These are phyloP conservation scores for Felis chaus DNA, from an alignment of 2,113 vertebrate species.

Conservation along the genomic window DNA sequence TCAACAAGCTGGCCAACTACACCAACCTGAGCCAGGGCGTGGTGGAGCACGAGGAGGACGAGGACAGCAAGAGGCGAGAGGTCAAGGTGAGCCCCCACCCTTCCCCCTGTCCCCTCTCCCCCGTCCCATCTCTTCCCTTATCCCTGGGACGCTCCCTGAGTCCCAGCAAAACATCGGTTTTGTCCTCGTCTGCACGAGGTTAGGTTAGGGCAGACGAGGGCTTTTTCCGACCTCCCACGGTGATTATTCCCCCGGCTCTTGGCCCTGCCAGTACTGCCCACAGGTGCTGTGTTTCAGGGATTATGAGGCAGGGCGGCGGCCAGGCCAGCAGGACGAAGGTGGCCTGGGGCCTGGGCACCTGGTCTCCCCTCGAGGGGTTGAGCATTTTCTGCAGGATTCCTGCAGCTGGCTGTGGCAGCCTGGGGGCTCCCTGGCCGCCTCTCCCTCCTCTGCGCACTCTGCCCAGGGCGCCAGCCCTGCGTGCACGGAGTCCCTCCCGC, in stretches of 20 bases:
- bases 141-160: neutral
- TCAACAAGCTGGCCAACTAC: conserved; percentile 97
- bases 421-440: neutral
- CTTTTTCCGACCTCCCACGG: neutral
- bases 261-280: too few species aligned
- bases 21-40: conserved; percentile 98
- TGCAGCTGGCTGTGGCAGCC: neutral
- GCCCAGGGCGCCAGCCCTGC: neutral
- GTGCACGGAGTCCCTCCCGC: neutral
- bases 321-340: neutral
- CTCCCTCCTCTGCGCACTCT: neutral
- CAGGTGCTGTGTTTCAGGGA: too few species aligned
- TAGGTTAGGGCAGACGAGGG: neutral
- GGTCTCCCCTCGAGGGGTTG: neutral
- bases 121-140: rapidly evolving
- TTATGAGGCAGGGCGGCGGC: too few species aligned
- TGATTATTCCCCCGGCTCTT: neutral
- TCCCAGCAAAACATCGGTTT: neutral
- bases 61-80: conserved; percentile 89
- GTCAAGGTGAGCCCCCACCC: conserved; percentile 76
- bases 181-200: neutral
- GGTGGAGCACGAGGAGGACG: conserved; percentile 95
- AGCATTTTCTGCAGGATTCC: neutral
- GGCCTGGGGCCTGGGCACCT: neutral
- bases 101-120: rapidly evolving